Percentiles rank a stretch among this genome's conserved stretches.
These are phyloP conservation scores for Chaetodon trifasciatus DNA, from an alignment of 2,797 vertebrate genomes.

Conservation along the genomic window DNA sequence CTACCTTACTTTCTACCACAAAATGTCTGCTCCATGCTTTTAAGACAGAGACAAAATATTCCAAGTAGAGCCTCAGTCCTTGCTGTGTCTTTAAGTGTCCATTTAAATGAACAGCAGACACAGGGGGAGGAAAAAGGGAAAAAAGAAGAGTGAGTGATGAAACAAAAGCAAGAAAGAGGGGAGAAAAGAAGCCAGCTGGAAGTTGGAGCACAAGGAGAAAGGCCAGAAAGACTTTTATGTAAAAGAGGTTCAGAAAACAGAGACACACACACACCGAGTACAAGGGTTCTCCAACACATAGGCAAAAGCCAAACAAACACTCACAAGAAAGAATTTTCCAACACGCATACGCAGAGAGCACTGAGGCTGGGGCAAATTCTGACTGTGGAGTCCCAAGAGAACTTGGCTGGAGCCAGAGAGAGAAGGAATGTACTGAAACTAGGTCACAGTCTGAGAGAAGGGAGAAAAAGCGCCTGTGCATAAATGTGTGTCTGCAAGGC, in stretches of 20 bases:
- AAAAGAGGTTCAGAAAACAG: constrained; percentile 45
- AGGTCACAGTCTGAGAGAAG: constrained; percentile 78
- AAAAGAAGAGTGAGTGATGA: constrained; percentile 32
- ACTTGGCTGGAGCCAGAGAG: constrained; percentile 67
- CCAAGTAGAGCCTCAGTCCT: constrained; percentile 21
- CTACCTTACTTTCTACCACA: constrained; percentile 37
- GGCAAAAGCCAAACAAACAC: constrained; percentile 37
- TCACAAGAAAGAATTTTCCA: constrained; percentile 21
- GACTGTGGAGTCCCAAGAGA: constrained; percentile 71
- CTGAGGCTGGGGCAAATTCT: constrained; percentile 52
- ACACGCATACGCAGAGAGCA: constrained; percentile 26
- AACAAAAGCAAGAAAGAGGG: constrained; percentile 58
- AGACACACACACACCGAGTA: constrained; percentile 4
- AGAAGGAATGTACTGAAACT: constrained; percentile 81
- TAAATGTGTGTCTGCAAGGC: constrained; percentile 58
- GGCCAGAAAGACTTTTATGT: constrained; percentile 50
- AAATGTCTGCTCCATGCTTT: constrained; percentile 36
- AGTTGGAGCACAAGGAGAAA: constrained; percentile 51
- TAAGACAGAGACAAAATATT: constrained; percentile 32
- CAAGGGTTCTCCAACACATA: constrained; percentile 27
- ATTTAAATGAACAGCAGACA: constrained; percentile 60
- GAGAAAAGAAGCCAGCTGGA: constrained; percentile 70
- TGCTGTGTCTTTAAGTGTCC: constrained; percentile 46
- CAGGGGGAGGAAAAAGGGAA: constrained; percentile 9
- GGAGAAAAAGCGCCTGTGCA: constrained; percentile 51